phyloP scores from a whole-genome alignment of 2,888 invertebrate species.

The Pterostichus madidus region DNA sequence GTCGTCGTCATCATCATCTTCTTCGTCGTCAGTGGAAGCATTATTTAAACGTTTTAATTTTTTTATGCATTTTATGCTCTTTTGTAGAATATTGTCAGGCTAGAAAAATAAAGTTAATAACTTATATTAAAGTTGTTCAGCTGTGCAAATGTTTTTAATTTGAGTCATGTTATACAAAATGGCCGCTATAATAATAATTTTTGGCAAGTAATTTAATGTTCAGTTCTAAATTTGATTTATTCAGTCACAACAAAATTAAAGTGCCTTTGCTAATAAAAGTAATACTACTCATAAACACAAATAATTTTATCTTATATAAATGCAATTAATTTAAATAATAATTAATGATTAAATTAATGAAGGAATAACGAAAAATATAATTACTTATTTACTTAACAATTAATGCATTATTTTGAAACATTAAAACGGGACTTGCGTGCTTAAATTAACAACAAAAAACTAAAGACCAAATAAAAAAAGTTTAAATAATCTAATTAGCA shows the following conservation, averaged over 20 bases:
- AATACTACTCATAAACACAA: too few species aligned
- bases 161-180: neutral
- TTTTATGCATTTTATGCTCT: slow-evolving; percentile 79
- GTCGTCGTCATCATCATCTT: slow-evolving; percentile 84
- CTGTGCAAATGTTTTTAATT: neutral
- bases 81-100: slow-evolving; percentile 83
- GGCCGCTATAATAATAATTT: neutral
- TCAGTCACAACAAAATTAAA: too few species aligned
- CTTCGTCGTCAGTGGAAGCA: slow-evolving; percentile 77
- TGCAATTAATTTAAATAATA: neutral
- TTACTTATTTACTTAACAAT: neutral
- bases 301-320: neutral
- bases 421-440: slow-evolving; percentile 33
- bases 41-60: slow-evolving; percentile 80
- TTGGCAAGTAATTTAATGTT: too few species aligned
- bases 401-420: slow-evolving; percentile 25
- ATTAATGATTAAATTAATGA: neutral
- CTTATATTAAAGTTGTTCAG: neutral
- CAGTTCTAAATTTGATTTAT: too few species aligned
- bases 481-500: slow-evolving; percentile 41
- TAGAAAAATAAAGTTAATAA: slow-evolving; percentile 71
- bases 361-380: neutral
- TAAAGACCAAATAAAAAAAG: slow-evolving; percentile 20
- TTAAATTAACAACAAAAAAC: slow-evolving; percentile 7
- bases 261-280: too few species aligned